Base-by-base conservation (phyloP, 2,888 invertebrate genomes). In the Heliconius hortense region DNA sequence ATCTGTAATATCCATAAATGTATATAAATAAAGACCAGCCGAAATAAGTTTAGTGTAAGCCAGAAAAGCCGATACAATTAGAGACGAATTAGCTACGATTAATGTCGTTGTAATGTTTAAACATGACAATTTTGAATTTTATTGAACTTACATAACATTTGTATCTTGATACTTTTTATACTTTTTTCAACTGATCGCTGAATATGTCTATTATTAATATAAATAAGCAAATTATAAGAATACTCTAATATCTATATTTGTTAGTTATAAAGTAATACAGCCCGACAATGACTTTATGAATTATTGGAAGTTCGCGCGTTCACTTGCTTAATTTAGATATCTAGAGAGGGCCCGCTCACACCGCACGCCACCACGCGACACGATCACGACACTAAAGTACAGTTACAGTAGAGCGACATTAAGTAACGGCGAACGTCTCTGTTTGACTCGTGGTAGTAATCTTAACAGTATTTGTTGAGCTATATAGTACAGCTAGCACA, bases 221-320 rank as follows among this genome's bases (percentile, higher is more conserved):
- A 28, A 43, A 31, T 68, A 56, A 53, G 48, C 56, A 69, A 69
- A 53, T 53, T 53, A n/a, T n/a, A n/a, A 68, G 53, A 68, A 28
- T 53, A 53, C 26, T 53, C 21, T 67, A 28, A 56, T n/a, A 13
- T 31, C 13, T 31, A 69, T 31, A 15, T n/a, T 31, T n/a, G 13
- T 69, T n/a, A 69, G n/a, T 21, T 5, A 53, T 21, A 48, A 68
- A 28, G 0, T 26, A 48, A 21, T 48, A 31, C 53, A 69, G 5
- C 48, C 18, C 48, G 18, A 48, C 48, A 48, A 48, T 18, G 18
- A 18, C 18, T 43, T 15, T 48, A 48, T 48, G 2, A 48, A 48
- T 48, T 18, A 48, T 48, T 18, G 18, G 18, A 48, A 15, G 11
- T 39, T 39, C 13, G 39, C 39, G 39, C 3, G 39, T 11, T 13